These are phyloP conservation scores for Thinocorus orbignyianus DNA, from an alignment of 2,113 vertebrate species.

Conservation along the genomic window DNA sequence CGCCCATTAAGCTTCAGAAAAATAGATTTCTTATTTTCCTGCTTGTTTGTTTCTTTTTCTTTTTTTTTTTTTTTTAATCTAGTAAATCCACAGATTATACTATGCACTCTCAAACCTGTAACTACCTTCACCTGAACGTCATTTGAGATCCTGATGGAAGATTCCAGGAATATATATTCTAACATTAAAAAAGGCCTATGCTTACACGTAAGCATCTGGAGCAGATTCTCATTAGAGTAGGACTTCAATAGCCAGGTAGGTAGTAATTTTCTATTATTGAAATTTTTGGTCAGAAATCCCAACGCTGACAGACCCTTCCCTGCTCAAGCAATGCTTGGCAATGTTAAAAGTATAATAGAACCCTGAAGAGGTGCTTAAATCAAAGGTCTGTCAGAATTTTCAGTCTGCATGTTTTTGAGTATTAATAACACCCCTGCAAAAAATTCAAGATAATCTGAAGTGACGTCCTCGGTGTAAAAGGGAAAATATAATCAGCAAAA, in stretches of 20 bases:
- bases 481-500: not conserved
- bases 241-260: not conserved
- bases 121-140: not conserved
- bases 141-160: not conserved
- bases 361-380: not conserved
- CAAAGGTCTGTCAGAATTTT: slow-evolving; percentile 25
- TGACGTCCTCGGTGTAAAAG: not conserved
- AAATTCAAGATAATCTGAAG: not conserved
- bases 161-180: not conserved
- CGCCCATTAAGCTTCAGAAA: not conserved
- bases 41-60: not conserved
- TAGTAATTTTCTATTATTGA: not conserved
- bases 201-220: not conserved
- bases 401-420: not conserved
- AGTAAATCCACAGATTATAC: not conserved
- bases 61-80: not conserved
- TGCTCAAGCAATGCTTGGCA: not conserved
- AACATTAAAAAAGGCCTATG: not conserved
- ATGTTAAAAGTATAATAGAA: not conserved
- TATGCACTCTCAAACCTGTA: not conserved
- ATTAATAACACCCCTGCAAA: slow-evolving; percentile 3
- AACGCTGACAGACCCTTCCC: slow-evolving; percentile 8
- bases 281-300: not conserved
- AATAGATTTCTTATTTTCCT: not conserved
- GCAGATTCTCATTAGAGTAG: not conserved